phyloP scores from a whole-genome alignment of 2,888 invertebrate species.

The Sphecodes monilicornis region DNA sequence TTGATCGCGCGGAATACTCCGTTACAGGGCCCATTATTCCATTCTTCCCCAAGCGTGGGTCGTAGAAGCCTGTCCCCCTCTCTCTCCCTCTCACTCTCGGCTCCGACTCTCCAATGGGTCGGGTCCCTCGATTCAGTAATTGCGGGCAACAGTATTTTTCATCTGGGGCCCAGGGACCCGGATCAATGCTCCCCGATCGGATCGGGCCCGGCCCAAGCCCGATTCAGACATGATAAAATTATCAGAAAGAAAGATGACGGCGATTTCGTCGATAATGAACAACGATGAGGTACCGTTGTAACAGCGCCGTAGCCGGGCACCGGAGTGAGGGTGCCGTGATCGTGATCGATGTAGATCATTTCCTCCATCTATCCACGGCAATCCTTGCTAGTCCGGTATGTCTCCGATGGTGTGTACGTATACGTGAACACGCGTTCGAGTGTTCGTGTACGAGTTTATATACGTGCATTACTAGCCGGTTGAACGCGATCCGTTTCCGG shows the following conservation, averaged over 20 bases:
- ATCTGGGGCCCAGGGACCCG: not conserved
- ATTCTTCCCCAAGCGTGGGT: slow-evolving; percentile 43
- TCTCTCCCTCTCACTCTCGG: not conserved
- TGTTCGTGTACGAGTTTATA: slow-evolving; percentile 14
- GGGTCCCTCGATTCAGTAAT: slow-evolving; percentile 49
- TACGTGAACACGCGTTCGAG: slow-evolving; percentile 28
- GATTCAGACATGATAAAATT: slow-evolving; percentile 55
- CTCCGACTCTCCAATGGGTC: not conserved
- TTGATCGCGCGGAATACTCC: slow-evolving; percentile 57
- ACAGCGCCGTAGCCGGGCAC: slow-evolving; percentile 56
- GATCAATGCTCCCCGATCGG: slow-evolving; percentile 36
- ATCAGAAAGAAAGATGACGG: slow-evolving; percentile 53
- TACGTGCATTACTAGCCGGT: slow-evolving; percentile 42
- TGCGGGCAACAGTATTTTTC: slow-evolving; percentile 46
- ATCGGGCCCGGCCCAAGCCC: slow-evolving; percentile 32
- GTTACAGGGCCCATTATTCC: slow-evolving; percentile 53
- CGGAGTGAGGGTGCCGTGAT: slow-evolving; percentile 77
- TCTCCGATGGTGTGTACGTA: slow-evolving; percentile 34
- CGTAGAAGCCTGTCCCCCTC: not conserved
- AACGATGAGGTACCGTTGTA: slow-evolving; percentile 74
- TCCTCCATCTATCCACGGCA: slow-evolving; percentile 75
- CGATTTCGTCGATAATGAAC: slow-evolving; percentile 55
- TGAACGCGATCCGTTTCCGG: slow-evolving; percentile 76
- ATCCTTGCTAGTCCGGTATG: slow-evolving; percentile 68
- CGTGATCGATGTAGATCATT: slow-evolving; percentile 83